phyloP scores from a whole-genome alignment of 2,113 vertebrate species.

The Chrysochloris asiatica region DNA sequence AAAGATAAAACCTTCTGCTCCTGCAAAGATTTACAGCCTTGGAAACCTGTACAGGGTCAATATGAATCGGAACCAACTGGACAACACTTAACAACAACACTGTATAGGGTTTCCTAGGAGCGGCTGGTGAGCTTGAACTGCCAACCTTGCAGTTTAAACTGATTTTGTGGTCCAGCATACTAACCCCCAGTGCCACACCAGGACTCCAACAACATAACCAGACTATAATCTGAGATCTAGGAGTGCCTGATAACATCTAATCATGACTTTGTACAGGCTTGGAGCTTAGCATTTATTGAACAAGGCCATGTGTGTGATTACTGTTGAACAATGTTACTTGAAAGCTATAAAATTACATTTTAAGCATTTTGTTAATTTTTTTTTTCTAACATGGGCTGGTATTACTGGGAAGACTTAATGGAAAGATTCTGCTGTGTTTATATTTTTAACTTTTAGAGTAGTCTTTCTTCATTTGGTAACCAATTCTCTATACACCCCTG shows the following conservation, averaged over 20 bases:
- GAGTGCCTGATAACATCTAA: not conserved
- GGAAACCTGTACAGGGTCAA: too few species aligned
- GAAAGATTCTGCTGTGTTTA: conserved; percentile 2
- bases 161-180: too few species aligned
- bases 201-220: not conserved
- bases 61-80: too few species aligned
- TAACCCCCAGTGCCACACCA: too few species aligned
- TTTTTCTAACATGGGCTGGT: not conserved
- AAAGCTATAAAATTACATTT: conserved; percentile 21
- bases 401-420: not conserved
- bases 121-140: too few species aligned
- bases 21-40: too few species aligned
- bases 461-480: not conserved
- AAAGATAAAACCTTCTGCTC: too few species aligned
- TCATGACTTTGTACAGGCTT: not conserved
- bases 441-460: too few species aligned
- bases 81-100: too few species aligned
- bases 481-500: not conserved
- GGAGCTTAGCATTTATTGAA: not conserved
- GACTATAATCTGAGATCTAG: not conserved
- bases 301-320: not conserved
- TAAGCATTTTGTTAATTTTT: conserved; percentile 21
- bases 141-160: too few species aligned
- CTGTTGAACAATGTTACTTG: not conserved
- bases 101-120: too few species aligned